A percentile compares a stretch with the other conserved stretches of the same genome.
phyloP scores from a whole-genome alignment of 2,113 vertebrate genomes.

The Echinops telfairi region DNA sequence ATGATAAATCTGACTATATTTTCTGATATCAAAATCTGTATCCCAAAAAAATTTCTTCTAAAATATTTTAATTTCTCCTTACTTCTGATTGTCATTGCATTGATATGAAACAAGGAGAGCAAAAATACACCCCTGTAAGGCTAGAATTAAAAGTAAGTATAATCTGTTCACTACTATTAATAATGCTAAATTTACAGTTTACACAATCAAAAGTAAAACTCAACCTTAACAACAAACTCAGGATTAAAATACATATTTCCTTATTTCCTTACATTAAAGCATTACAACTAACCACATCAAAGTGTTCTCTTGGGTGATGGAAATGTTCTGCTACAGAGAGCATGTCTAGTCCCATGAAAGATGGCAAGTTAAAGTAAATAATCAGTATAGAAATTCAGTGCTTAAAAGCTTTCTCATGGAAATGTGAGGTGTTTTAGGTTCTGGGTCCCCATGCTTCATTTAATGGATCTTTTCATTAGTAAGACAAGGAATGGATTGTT shows the following conservation, averaged over 20 bases:
- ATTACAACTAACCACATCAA: conserved; percentile 61
- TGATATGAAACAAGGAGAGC: background rate
- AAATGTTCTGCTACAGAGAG: conserved; percentile 17
- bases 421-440: conserved; percentile 61
- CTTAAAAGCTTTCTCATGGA: conserved; percentile 68
- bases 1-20: background rate
- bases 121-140: background rate
- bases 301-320: conserved; percentile 41
- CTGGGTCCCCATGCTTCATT: conserved; percentile 41
- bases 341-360: conserved; percentile 71
- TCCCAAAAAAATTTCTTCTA: background rate
- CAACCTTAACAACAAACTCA: conserved; percentile 8
- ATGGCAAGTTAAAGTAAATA: conserved; percentile 77
- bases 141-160: conserved; percentile 43
- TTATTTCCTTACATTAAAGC: conserved; percentile 38
- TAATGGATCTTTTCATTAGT: conserved; percentile 39
- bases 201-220: background rate
- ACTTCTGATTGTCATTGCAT: background rate
- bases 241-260: background rate
- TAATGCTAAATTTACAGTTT: background rate
- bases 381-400: conserved; percentile 57
- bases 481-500: conserved; percentile 55
- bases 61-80: background rate
- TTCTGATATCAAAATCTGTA: background rate
- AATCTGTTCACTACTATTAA: background rate